A percentile compares a stretch with the other conserved stretches of the same genome.
phyloP scores from a whole-genome alignment of 2,113 vertebrate species.

The Mesembrinibis cayennensis region DNA sequence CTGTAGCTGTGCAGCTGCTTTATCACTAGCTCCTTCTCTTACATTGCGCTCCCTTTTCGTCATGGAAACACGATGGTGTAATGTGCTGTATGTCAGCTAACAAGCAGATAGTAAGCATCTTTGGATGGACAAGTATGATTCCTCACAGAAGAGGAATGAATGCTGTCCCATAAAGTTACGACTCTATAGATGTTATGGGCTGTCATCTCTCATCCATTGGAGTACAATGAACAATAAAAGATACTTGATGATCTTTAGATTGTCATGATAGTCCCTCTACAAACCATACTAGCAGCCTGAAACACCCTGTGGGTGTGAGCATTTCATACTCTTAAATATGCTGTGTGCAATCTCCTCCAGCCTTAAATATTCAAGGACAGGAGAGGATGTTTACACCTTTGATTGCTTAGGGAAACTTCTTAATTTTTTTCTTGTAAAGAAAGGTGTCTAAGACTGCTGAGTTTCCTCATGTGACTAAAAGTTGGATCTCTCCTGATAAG shows the following conservation, averaged over 20 bases:
- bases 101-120: not conserved
- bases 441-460: not conserved
- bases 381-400: not conserved
- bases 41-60: not conserved
- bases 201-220: not conserved
- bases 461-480: not conserved
- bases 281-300: not conserved
- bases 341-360: not conserved
- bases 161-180: not conserved
- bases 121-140: not conserved
- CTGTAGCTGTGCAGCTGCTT: not conserved
- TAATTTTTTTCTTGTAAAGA: not conserved
- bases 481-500: not conserved
- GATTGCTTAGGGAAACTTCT: not conserved
- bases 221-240: not conserved
- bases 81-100: not conserved
- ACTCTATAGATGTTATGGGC: not conserved
- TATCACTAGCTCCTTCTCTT: not conserved
- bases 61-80: not conserved
- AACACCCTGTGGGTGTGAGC: not conserved
- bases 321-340: not conserved
- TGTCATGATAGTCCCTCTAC: not conserved
- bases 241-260: not conserved
- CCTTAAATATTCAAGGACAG: not conserved
- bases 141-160: not conserved